A percentile compares a stretch with the other conserved stretches of the same genome.
Conservation (phyloP, 2,797 vertebrate species). For the Diceros bicornis region DNA sequence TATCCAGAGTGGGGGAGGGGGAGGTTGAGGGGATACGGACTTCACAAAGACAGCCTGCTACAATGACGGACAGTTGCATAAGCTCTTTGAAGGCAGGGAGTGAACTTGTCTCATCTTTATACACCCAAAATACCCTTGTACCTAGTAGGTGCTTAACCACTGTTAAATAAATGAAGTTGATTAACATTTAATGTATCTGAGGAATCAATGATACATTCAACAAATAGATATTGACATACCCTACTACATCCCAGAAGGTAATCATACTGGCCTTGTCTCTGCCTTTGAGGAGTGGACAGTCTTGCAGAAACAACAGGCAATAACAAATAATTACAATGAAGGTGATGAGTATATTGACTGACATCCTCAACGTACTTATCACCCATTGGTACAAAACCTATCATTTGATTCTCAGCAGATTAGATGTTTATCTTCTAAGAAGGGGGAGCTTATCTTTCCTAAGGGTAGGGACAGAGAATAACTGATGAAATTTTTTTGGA, state of each 20-base stretch:
- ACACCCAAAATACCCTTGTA: neutral
- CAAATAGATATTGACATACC: neutral
- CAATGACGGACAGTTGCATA: neutral
- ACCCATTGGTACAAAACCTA: neutral
- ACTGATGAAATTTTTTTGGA: neutral
- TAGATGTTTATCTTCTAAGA: constrained; percentile 31
- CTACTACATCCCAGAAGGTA: neutral
- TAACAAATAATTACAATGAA: neutral
- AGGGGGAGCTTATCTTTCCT: neutral
- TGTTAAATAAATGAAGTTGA: neutral
- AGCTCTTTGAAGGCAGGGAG: neutral
- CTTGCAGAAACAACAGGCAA: neutral
- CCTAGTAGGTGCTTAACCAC: neutral
- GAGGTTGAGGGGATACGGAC: no score
- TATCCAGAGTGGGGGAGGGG: neutral
- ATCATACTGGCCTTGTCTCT: neutral
- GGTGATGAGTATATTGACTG: neutral
- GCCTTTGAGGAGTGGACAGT: neutral
- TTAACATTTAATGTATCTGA: neutral
- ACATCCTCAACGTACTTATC: neutral
- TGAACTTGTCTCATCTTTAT: neutral
- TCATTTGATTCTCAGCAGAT: neutral
- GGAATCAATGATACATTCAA: neutral
- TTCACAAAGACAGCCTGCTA: neutral
- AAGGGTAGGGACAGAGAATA: neutral